Evolutionary conservation across 2,888 invertebrate genomes (phyloP).

Genomic region (Microdon myrmicae): DNA sequence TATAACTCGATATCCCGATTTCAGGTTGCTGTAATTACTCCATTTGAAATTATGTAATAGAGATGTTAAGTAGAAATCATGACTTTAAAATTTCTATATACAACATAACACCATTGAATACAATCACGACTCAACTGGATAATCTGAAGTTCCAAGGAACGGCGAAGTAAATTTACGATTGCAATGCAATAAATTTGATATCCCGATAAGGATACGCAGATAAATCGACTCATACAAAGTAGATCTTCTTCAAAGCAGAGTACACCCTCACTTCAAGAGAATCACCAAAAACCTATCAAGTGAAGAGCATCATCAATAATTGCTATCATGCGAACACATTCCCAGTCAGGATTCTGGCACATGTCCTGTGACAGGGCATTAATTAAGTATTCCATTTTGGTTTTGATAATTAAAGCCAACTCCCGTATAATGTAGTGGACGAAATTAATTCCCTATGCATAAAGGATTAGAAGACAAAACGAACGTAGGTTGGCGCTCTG

Average conservation of each 20-base stretch:
- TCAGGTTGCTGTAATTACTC: no score
- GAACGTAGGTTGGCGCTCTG: background rate
- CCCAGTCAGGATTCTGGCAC: background rate
- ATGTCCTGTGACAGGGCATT: slow-evolving; percentile 15
- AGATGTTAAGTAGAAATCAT: no score
- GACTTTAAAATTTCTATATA: no score
- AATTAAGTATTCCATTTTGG: slow-evolving; percentile 52
- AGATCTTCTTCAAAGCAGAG: background rate
- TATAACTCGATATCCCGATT: no score
- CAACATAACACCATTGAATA: no score
- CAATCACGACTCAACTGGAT: no score
- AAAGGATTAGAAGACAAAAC: slow-evolving; percentile 40
- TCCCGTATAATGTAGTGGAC: slow-evolving; percentile 36
- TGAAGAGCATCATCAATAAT: slow-evolving; percentile 2
- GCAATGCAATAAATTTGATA: slow-evolving; percentile 27
- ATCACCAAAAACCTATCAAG: slow-evolving; percentile 25
- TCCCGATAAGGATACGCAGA: slow-evolving; percentile 1
- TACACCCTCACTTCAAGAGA: slow-evolving; percentile 1
- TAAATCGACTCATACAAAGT: slow-evolving; percentile 21
- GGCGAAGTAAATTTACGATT: slow-evolving; percentile 17
- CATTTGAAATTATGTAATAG: no score
- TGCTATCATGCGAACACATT: background rate
- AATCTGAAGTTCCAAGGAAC: no score
- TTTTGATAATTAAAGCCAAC: slow-evolving; percentile 48
- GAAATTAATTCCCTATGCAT: slow-evolving; percentile 50